Evolutionary conservation across 2,797 vertebrate genomes (phyloP).

Genomic region (Enteromius afrohamiltoni): DNA sequence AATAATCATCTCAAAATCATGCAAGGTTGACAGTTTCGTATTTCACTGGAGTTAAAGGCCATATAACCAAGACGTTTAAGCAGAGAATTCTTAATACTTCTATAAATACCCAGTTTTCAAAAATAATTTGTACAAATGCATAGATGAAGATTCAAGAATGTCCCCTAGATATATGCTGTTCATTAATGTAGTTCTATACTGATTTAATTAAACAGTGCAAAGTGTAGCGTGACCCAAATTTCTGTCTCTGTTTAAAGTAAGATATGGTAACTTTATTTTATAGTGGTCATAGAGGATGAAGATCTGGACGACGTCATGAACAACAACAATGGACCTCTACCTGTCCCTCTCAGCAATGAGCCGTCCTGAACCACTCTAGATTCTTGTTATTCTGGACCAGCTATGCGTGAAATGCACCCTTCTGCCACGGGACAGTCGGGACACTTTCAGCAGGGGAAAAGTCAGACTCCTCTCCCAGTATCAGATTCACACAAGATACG

Average conservation of each 20-base stretch:
- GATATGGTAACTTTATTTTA: slow-evolving; percentile 18
- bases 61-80: background rate
- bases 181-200: background rate
- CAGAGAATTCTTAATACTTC: background rate
- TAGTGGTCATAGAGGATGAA: slow-evolving; percentile 65
- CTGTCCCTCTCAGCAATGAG: slow-evolving; percentile 52
- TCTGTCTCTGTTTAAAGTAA: background rate
- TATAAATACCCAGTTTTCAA: background rate
- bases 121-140: background rate
- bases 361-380: slow-evolving; percentile 52
- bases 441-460: slow-evolving; percentile 25
- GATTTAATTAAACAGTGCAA: background rate
- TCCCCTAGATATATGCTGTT: too few species aligned
- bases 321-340: slow-evolving; percentile 54
- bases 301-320: slow-evolving; percentile 63
- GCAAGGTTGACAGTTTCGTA: background rate
- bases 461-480: slow-evolving; percentile 24
- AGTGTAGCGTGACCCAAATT: background rate
- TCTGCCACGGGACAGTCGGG: slow-evolving; percentile 22
- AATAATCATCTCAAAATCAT: background rate
- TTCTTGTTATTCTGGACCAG: slow-evolving; percentile 10
- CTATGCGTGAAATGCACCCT: slow-evolving; percentile 10
- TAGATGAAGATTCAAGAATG: background rate
- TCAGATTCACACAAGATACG: slow-evolving; percentile 41
- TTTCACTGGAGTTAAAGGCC: background rate